Evolutionary conservation across 2,113 vertebrate genomes (phyloP).

Genomic region (Eurypyga helias): DNA sequence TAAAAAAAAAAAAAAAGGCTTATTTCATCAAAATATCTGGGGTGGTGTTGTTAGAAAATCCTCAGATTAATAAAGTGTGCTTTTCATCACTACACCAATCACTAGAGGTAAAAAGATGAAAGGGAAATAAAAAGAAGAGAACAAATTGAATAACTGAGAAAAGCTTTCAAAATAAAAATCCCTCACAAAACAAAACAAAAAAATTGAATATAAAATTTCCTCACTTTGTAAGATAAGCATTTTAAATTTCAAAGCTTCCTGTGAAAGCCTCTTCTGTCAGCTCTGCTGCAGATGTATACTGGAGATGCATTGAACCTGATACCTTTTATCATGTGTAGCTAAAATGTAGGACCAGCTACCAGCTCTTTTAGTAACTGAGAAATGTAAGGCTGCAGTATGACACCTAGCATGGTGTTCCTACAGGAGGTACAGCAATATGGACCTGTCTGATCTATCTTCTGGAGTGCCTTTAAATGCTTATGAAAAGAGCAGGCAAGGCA

Average conservation of each 20-base stretch:
- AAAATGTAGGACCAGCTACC: not conserved
- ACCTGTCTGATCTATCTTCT: not conserved
- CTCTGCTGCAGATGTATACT: not conserved
- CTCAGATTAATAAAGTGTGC: not conserved
- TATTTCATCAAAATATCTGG: not conserved
- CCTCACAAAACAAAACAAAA: not conserved
- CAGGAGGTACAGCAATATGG: not conserved
- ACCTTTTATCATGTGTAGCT: not conserved
- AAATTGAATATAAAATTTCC: not conserved
- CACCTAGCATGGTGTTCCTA: not conserved
- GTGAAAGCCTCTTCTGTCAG: not conserved
- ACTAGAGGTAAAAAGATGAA: not conserved
- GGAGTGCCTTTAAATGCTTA: not conserved
- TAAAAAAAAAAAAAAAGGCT: not conserved
- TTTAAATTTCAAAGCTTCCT: not conserved
- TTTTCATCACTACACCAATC: not conserved
- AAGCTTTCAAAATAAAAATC: not conserved
- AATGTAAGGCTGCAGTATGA: not conserved
- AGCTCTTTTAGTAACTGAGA: not conserved
- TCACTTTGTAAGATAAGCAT: not conserved
- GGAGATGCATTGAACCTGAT: not conserved
- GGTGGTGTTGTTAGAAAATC: not conserved
- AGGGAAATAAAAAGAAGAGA: not conserved
- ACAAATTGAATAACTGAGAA: not conserved
- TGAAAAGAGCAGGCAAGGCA: not conserved